Base-by-base conservation (phyloP, 2,113 vertebrate genomes). In the Empidonax traillii region DNA sequence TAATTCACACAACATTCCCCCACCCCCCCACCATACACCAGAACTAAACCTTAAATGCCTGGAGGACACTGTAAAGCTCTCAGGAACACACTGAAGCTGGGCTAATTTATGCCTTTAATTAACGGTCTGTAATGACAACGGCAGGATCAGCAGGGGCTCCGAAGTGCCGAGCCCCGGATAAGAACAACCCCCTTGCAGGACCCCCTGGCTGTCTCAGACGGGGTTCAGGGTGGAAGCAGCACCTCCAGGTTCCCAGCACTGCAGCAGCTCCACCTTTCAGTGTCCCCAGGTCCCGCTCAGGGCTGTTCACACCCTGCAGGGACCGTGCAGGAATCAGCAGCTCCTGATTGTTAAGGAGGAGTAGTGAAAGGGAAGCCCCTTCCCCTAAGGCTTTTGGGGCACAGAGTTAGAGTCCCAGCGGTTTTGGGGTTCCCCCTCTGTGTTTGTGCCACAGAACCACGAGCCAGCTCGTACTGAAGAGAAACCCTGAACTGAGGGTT, bases 11-110 rank as follows among this genome's bases (percentile, higher is more conserved):
- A 33, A 78, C 87, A 35, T 35, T 35, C 85, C 73, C 47, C n/a
- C 78, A 92, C 16, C 24, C 33, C 78, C 93, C 44, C 20, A 21
- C 22, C 93, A 73, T 47, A 91, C 95, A 59, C n/a, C 93, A 78
- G 31, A 5, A 15, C 15, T 47, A 3, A 17, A 7, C 0, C 4
- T 9, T 0, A 0, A 1, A 2, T 0, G 22, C 7, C 53, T 28
- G 66, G 19, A 43, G 56, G 21, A 14, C 30, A 20, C 33, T 5
- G 3, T 2, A 9, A 23, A 67, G 78, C 44, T 41, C 87, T 8
- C 17, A 2, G 25, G 63, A 39, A 53, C 31, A 13, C 16, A 0
- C 5, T 27, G 14, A 12, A 5, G 3, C 0, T 28, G 28, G 6
- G 4, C 33, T 80, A 3, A n/a, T 22, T 19, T n/a, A 10, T 0